A percentile compares a stretch with the other conserved stretches of the same genome.
Evolutionary conservation across 1,140 invertebrate genomes (phyloP).

Genomic region (Pseudomyrmex concolor): DNA sequence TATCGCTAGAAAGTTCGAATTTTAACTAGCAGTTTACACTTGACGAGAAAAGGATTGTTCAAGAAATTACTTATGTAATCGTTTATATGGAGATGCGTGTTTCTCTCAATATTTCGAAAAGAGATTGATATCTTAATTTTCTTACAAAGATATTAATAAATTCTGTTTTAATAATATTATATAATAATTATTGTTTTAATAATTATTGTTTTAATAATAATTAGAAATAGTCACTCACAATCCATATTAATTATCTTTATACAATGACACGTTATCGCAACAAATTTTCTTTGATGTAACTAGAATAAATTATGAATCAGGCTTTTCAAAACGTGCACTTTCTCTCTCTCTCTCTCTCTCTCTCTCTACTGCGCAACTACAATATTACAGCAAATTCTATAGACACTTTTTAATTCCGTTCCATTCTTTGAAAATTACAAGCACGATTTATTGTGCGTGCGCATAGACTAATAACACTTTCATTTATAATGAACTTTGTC

Average conservation of each 20-base stretch:
- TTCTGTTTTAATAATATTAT: too few relatives aligned
- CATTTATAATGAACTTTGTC: not conserved
- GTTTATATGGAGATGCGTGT: conserved; percentile 22
- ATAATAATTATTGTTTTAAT: too few relatives aligned
- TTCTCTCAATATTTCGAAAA: not conserved
- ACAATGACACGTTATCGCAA: too few relatives aligned
- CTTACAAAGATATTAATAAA: too few relatives aligned
- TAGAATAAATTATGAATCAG: too few relatives aligned
- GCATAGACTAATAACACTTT: conserved; percentile 17
- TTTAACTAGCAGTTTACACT: conserved; percentile 23
- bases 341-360: too few relatives aligned
- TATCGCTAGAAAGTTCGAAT: conserved; percentile 36
- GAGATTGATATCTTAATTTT: too few relatives aligned
- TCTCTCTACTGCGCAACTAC: not conserved
- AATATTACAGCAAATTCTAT: not conserved
- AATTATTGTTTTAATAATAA: too few relatives aligned
- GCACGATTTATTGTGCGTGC: not conserved
- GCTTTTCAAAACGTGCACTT: too few relatives aligned
- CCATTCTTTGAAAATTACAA: conserved; percentile 23
- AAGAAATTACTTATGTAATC: not conserved
- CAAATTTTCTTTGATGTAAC: too few relatives aligned
- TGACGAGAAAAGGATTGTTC: conserved; percentile 38
- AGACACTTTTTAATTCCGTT: conserved; percentile 3
- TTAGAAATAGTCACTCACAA: too few relatives aligned
- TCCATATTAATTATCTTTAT: too few relatives aligned